Conservation (phyloP, 2,888 invertebrate genomes). For the Spodoptera exigua region DNA sequence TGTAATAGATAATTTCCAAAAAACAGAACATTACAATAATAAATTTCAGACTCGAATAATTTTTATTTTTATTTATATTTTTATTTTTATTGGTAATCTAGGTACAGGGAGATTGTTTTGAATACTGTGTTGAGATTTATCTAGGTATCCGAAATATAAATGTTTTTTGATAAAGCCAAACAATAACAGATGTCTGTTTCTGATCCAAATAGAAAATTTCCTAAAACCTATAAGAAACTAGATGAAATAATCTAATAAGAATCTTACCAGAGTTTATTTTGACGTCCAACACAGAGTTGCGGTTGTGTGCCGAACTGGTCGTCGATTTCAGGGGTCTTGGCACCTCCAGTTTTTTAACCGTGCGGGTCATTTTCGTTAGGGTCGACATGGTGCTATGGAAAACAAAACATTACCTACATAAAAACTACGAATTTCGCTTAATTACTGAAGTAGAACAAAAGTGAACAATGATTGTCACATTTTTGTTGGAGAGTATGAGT, state of each 20-base stretch:
- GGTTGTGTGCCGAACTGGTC: conserved; percentile 88
- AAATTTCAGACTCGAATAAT: too few relatives aligned
- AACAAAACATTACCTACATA: conserved; percentile 57
- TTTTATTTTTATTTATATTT: too few relatives aligned
- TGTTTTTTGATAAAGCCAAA: too few relatives aligned
- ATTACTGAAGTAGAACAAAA: conserved; percentile 55
- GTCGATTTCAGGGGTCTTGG: conserved; percentile 92
- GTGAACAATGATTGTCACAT: conserved; percentile 72
- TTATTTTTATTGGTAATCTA: too few relatives aligned
- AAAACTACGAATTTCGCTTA: conserved; percentile 19
- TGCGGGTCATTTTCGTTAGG: conserved; percentile 91
- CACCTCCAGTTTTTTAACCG: conserved; percentile 93
- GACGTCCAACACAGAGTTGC: conserved; percentile 86
- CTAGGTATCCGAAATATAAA: too few relatives aligned
- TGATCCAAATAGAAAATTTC: conserved; percentile 16
- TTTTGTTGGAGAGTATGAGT: conserved; percentile 76
- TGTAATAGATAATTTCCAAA: too few relatives aligned
- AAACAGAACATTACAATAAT: too few relatives aligned
- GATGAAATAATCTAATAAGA: conserved; percentile 41
- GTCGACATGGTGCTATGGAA: conserved; percentile 86
- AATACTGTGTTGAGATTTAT: too few relatives aligned
- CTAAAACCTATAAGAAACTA: not conserved
- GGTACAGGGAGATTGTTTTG: too few relatives aligned
- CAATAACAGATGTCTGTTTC: conserved; percentile 2
- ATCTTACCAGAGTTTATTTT: conserved; percentile 87